Percentiles rank a stretch among this genome's conserved stretches.
phyloP scores from a whole-genome alignment of 1,140 invertebrate species.

The Euwallacea similis region DNA sequence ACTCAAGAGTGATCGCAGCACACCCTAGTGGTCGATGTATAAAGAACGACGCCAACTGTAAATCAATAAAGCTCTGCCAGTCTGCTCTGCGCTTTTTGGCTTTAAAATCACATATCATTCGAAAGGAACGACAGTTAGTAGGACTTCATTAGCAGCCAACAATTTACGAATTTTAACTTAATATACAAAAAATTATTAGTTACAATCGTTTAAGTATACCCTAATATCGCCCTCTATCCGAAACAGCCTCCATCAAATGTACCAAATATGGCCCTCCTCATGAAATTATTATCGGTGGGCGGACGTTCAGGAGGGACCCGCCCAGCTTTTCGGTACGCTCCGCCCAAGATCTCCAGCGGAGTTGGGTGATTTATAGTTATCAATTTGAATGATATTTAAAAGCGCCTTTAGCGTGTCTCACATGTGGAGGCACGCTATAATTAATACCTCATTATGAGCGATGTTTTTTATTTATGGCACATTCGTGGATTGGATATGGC shows the following conservation, averaged over 20 bases:
- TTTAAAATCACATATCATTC: neutral
- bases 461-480: slow-evolving; percentile 26
- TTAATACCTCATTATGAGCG: slow-evolving; percentile 32
- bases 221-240: too few relatives aligned
- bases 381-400: slow-evolving; percentile 37
- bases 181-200: too few relatives aligned
- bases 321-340: neutral
- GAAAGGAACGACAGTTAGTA: too few relatives aligned
- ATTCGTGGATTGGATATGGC: neutral
- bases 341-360: slow-evolving; percentile 16
- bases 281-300: slow-evolving; percentile 29
- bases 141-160: too few relatives aligned
- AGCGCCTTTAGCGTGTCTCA: slow-evolving; percentile 22
- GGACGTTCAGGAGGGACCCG: neutral
- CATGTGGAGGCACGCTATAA: slow-evolving; percentile 23
- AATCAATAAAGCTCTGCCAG: neutral
- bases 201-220: too few relatives aligned
- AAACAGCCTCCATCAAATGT: slow-evolving; percentile 9
- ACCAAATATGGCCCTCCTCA: slow-evolving; percentile 33
- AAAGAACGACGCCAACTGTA: too few relatives aligned
- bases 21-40: too few relatives aligned
- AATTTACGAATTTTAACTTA: too few relatives aligned
- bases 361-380: slow-evolving; percentile 31
- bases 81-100: neutral
- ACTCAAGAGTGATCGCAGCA: too few relatives aligned